These are phyloP conservation scores for Neogale vison DNA, from an alignment of 2,113 vertebrate species.

Conservation along the genomic window DNA sequence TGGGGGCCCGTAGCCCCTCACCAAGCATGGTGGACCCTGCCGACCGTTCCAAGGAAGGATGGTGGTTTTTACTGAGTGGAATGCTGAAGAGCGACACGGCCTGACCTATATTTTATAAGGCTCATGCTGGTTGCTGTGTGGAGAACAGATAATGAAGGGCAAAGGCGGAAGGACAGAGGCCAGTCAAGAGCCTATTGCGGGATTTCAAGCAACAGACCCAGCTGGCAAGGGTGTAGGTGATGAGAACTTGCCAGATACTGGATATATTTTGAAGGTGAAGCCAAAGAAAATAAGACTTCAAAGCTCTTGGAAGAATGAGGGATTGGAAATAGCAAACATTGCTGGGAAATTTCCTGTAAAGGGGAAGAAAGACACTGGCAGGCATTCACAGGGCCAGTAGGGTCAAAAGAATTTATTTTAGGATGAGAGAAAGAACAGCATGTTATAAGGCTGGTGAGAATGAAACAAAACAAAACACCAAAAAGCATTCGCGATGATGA, in stretches of 20 bases:
- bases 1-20: accelerated
- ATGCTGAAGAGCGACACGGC: not conserved
- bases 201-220: not conserved
- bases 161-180: not conserved
- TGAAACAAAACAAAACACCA: too few species aligned
- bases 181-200: not conserved
- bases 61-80: not conserved
- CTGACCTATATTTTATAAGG: not conserved
- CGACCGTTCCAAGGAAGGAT: not conserved
- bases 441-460: not conserved
- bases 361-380: not conserved
- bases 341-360: not conserved
- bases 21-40: not conserved
- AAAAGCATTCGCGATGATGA: not conserved
- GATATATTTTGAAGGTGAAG: slow-evolving; percentile 11
- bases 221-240: not conserved
- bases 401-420: not conserved
- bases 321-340: not conserved
- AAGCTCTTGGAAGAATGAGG: slow-evolving; percentile 23
- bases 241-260: not conserved
- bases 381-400: not conserved
- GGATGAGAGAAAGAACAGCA: not conserved
- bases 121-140: not conserved
- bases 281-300: slow-evolving; percentile 33
- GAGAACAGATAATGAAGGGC: not conserved